Evolutionary conservation across 2,888 invertebrate genomes (phyloP).

Genomic region (Thumatha senex): DNA sequence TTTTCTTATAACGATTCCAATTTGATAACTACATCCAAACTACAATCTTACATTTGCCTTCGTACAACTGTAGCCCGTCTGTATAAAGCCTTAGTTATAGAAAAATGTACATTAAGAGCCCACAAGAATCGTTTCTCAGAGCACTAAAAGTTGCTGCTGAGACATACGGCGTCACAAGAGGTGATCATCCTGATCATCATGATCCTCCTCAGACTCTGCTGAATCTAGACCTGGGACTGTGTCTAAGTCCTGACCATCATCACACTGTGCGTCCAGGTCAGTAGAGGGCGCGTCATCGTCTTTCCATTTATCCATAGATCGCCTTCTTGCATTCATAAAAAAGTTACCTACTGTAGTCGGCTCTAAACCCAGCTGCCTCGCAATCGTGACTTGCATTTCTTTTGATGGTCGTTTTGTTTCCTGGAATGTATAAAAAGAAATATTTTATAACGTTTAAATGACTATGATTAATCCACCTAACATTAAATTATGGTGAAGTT

Average conservation of each 20-base stretch:
- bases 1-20: too few relatives aligned
- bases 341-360: conserved; percentile 99
- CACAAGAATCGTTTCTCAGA: conserved; percentile 66
- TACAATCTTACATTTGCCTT: too few relatives aligned
- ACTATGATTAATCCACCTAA: too few relatives aligned
- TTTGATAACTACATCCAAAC: too few relatives aligned
- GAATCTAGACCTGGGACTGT: conserved; percentile 73
- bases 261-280: conserved; percentile 79
- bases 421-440: conserved; percentile 73
- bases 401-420: conserved; percentile 99
- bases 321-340: conserved; percentile 99
- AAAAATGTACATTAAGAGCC: conserved; percentile 33
- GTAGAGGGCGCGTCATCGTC: conserved; percentile 92
- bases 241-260: conserved; percentile 75
- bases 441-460: background rate
- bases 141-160: conserved; percentile 75
- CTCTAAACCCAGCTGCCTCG: conserved; percentile 97
- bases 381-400: conserved; percentile 99
- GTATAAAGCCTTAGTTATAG: background rate
- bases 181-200: conserved; percentile 74
- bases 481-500: too few relatives aligned
- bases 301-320: conserved; percentile 99
- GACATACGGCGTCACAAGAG: conserved; percentile 81
- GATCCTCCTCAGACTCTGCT: conserved; percentile 73
- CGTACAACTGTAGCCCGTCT: too few relatives aligned